These are phyloP conservation scores for Oncorhynchus nerka DNA, from an alignment of 2,113 vertebrate genomes.

Conservation along the genomic window DNA sequence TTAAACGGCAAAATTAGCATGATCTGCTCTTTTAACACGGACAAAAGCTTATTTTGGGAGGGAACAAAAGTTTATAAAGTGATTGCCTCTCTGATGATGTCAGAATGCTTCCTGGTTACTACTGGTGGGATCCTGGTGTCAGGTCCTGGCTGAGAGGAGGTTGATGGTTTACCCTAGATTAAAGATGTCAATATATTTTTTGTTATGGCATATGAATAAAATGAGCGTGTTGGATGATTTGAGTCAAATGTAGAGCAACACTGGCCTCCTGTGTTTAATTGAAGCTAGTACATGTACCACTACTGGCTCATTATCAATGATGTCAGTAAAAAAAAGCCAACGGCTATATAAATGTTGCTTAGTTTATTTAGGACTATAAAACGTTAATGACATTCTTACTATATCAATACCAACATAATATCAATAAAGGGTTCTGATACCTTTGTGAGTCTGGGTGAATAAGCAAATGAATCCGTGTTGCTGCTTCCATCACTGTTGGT, in stretches of 20 bases:
- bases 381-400: background rate
- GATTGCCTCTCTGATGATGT: slow-evolving; percentile 8
- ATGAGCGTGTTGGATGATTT: background rate
- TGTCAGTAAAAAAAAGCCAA: no score
- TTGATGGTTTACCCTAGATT: background rate
- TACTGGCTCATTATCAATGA: no score
- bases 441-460: background rate
- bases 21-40: background rate
- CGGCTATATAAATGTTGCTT: no score
- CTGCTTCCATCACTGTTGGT: background rate
- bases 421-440: background rate
- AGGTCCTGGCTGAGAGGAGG: background rate
- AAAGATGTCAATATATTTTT: background rate
- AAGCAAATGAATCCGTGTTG: background rate
- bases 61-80: background rate
- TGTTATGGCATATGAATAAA: background rate
- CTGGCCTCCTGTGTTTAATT: slow-evolving; percentile 28
- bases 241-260: background rate
- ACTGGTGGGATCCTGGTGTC: background rate
- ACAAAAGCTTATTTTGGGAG: background rate
- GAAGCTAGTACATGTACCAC: no score
- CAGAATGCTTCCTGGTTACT: background rate
- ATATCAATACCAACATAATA: background rate
- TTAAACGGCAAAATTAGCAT: background rate
- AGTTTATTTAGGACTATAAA: no score